Evolutionary conservation across 2,797 vertebrate genomes (phyloP).

Genomic region (Falco cherrug): DNA sequence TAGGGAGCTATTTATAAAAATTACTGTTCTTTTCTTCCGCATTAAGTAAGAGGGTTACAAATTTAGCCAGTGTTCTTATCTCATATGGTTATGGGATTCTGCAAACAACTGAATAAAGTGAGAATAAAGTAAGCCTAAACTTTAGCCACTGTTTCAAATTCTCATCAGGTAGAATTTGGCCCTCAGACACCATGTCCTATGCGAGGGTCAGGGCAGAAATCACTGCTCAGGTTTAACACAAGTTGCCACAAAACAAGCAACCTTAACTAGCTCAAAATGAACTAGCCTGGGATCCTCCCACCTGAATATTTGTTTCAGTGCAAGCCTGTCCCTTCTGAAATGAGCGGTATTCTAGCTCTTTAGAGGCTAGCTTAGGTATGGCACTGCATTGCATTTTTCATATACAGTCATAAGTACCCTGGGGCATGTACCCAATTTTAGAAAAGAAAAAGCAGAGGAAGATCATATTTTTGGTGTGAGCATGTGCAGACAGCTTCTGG

Average conservation of each 20-base stretch:
- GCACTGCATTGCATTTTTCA: background rate
- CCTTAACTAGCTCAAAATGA: constrained; percentile 5
- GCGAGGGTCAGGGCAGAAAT: background rate
- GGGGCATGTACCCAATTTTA: background rate
- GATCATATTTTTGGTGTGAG: background rate
- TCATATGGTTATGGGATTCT: background rate
- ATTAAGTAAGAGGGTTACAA: background rate
- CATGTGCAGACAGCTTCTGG: background rate
- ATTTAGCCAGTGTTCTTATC: background rate
- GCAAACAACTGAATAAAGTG: background rate
- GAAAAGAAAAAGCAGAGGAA: background rate
- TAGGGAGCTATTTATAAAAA: background rate
- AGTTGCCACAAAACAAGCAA: background rate
- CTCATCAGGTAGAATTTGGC: background rate
- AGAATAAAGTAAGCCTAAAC: background rate
- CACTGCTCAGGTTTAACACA: background rate
- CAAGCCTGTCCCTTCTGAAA: background rate
- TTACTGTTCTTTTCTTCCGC: background rate
- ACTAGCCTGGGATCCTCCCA: background rate
- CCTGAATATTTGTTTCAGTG: background rate
- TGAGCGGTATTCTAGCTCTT: background rate
- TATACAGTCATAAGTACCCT: background rate
- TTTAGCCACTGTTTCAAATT: background rate
- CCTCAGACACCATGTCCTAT: background rate
- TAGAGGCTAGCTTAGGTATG: background rate